Percentiles rank a stretch among this genome's conserved stretches.
These are phyloP conservation scores for Harpalus rufipes DNA, from an alignment of 2,888 invertebrate species.

Conservation along the genomic window DNA sequence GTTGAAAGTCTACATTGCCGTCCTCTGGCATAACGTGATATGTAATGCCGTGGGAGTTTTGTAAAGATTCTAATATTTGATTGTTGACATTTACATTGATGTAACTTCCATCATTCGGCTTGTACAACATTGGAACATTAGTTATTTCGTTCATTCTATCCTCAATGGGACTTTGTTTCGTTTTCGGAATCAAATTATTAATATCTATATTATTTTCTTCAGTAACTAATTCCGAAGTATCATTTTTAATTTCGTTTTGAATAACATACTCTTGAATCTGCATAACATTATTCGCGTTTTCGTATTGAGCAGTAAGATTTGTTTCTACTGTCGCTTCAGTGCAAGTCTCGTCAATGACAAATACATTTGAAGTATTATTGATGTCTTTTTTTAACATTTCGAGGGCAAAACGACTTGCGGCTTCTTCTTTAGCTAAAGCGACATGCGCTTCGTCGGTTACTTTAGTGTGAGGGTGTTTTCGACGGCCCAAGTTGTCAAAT, in stretches of 20 bases:
- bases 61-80: slow-evolving; percentile 79
- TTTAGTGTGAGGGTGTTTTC: slow-evolving; percentile 73
- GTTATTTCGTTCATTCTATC: slow-evolving; percentile 3
- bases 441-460: slow-evolving; percentile 75
- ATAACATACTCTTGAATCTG: slow-evolving; percentile 59
- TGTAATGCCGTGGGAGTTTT: slow-evolving; percentile 73
- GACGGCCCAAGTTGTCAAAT: slow-evolving; percentile 70
- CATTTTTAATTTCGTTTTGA: slow-evolving; percentile 47
- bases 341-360: slow-evolving; percentile 76
- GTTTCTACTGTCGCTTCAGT: slow-evolving; percentile 75
- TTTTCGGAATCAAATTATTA: slow-evolving; percentile 26
- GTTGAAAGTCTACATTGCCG: slow-evolving; percentile 74
- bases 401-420: slow-evolving; percentile 76
- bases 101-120: slow-evolving; percentile 77
- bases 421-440: slow-evolving; percentile 76
- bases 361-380: slow-evolving; percentile 74
- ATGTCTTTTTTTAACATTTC: slow-evolving; percentile 77
- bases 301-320: slow-evolving; percentile 74
- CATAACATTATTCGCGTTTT: slow-evolving; percentile 68
- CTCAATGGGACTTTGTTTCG: slow-evolving; percentile 17
- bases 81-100: slow-evolving; percentile 83
- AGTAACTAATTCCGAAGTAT: slow-evolving; percentile 1
- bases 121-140: slow-evolving; percentile 39
- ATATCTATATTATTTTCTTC: slow-evolving; percentile 34
- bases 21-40: slow-evolving; percentile 76